Base-by-base conservation (phyloP, 2,888 invertebrate genomes). In the Shargacucullia verbasci region DNA sequence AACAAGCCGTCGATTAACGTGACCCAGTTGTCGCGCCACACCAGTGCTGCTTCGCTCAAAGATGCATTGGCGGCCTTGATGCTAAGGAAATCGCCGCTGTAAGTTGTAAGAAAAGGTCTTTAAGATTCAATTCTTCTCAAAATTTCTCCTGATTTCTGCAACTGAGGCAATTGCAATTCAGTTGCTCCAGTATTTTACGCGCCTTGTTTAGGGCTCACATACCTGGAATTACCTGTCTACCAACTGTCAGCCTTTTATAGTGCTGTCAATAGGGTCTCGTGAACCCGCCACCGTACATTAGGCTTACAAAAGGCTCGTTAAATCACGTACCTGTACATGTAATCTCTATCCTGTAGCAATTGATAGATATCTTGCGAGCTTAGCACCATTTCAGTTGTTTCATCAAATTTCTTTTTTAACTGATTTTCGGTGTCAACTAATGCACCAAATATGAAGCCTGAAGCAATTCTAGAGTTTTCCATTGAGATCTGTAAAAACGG, bases 1-100 rank as follows among this genome's bases (percentile, higher is more conserved):
- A 98, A 87, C 94, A 98, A 95, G 0, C 96, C 96, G 84, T 98
- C 98, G 76, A 98, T 91, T 77, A 97, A 96, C 4, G 96, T 95
- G 0, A 96, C 95, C 97, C 97, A 98, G 82, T 97, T 96, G 53
- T 95, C 95, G n/a, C 92, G 89, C 97, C 97, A 97, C 35, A 83
- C 78, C 0, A 95, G 61, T 27, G 75, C 55, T 0, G 88, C 94
- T 14, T 78, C 73, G 1, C 76, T 81, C 10, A 85, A 35, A 0
- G 69, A 40, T 1, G 64, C 29, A 46, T 79, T 74, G 0, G 66
- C 57, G 0, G 46, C 57, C 2, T 57, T 48, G n/a, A 88, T 79
- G 39, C 76, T 79, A 2, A 76, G 48, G 54, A 87, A 88, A 20
- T 78, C 70, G 1, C 72, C 83, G 13, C 87, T 87, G 64, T 6